phyloP scores from a whole-genome alignment of 2,888 invertebrate species.

The Herminia tarsipennalis region DNA sequence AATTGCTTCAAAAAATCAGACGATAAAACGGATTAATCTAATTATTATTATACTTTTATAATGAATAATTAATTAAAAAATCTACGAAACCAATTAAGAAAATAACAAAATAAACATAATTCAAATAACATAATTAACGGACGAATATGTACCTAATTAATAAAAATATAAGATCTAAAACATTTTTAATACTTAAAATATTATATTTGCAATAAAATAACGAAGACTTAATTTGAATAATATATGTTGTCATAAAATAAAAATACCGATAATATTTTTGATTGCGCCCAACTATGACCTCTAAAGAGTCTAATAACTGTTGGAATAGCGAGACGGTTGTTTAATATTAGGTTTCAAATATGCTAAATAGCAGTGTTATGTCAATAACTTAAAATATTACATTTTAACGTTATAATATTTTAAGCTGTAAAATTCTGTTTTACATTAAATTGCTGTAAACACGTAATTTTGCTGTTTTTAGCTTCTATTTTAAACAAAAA shows the following conservation, averaged over 20 bases:
- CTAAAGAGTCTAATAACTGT: neutral
- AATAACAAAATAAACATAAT: neutral
- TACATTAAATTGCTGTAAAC: too few relatives aligned
- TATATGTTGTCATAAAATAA: slow-evolving; percentile 28
- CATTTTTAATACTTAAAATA: slow-evolving; percentile 2
- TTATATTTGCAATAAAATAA: slow-evolving; percentile 1
- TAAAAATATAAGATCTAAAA: neutral
- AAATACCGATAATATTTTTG: slow-evolving; percentile 28
- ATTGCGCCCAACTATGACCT: slow-evolving; percentile 33
- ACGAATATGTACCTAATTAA: neutral
- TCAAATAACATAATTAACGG: slow-evolving; percentile 2
- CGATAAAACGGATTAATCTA: too few relatives aligned
- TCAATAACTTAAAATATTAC: slow-evolving; percentile 15
- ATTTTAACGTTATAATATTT: neutral
- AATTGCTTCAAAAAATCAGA: too few relatives aligned
- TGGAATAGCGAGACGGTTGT: slow-evolving; percentile 1
- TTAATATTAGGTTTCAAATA: slow-evolving; percentile 17
- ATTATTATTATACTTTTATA: neutral
- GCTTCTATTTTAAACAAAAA: too few relatives aligned
- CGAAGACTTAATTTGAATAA: slow-evolving; percentile 1
- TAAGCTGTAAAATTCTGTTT: too few relatives aligned
- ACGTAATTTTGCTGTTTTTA: too few relatives aligned
- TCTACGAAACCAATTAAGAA: neutral
- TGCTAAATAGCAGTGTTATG: slow-evolving; percentile 20
- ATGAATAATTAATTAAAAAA: neutral